These are phyloP conservation scores for Alloplasta piceator DNA, from an alignment of 2,888 invertebrate genomes.

Conservation along the genomic window DNA sequence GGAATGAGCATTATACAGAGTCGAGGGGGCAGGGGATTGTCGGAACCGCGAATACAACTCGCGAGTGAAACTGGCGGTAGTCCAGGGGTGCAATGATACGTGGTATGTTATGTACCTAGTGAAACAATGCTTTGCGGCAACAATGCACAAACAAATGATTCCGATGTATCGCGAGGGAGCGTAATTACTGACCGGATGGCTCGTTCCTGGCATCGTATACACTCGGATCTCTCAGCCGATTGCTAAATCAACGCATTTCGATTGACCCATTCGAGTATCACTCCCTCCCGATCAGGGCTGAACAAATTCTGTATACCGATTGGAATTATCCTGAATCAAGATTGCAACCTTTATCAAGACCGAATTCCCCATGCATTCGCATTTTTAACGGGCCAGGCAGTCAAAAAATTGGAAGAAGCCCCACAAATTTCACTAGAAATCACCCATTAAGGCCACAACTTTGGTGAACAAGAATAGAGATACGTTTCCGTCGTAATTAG, in stretches of 20 bases:
- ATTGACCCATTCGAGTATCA: constrained; percentile 69
- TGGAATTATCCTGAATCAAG: constrained; percentile 50
- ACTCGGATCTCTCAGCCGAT: constrained; percentile 67
- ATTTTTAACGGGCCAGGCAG: too few relatives aligned
- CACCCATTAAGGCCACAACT: too few relatives aligned
- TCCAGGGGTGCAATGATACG: constrained; percentile 68
- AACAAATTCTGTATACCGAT: constrained; percentile 32
- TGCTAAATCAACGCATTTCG: constrained; percentile 78
- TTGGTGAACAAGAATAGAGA: too few relatives aligned
- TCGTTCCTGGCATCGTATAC: constrained; percentile 47
- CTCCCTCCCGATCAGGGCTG: constrained; percentile 9
- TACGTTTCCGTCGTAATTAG: too few relatives aligned
- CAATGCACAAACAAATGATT: constrained; percentile 80
- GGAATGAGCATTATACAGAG: constrained; percentile 21
- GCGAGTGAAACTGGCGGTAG: constrained; percentile 56
- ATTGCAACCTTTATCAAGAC: constrained; percentile 2
- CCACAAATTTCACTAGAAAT: too few relatives aligned
- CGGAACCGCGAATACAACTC: constrained; percentile 52
- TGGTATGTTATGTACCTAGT: constrained; percentile 70
- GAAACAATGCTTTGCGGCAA: constrained; percentile 79
- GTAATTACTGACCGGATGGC: constrained; percentile 77
- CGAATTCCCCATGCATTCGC: not conserved
- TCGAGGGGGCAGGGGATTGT: constrained; percentile 43
- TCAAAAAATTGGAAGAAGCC: too few relatives aligned
- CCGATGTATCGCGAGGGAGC: constrained; percentile 73